Conservation (phyloP, 2,888 invertebrate species). For the Mimachlamys varia region DNA sequence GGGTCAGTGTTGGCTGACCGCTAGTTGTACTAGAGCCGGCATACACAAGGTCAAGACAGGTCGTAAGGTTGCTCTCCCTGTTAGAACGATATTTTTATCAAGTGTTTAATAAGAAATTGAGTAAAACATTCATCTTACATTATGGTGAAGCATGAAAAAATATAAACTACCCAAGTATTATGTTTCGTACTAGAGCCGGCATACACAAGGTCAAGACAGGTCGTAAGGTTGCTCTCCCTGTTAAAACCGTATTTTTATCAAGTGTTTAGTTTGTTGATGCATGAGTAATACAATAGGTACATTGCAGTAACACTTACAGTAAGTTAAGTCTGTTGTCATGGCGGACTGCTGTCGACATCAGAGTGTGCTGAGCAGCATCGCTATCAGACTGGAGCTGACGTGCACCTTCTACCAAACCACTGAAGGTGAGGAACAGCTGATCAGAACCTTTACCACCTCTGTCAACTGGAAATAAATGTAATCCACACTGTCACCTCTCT, state of each 20-base stretch:
- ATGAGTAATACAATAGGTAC: too few relatives aligned
- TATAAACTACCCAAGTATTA: too few relatives aligned
- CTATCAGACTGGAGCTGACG: conserved; percentile 59
- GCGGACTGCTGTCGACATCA: conserved; percentile 53
- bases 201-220: conserved; percentile 69
- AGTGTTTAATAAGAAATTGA: too few relatives aligned
- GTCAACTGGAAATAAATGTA: conserved; percentile 36
- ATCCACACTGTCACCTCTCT: conserved; percentile 48
- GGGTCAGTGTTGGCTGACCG: conserved; percentile 73
- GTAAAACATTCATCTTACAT: too few relatives aligned
- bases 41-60: conserved; percentile 69
- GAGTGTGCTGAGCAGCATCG: conserved; percentile 51
- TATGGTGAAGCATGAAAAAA: too few relatives aligned
- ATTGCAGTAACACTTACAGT: conserved; percentile 62
- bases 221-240: conserved; percentile 64
- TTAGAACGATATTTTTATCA: conserved; percentile 11
- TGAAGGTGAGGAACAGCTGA: conserved; percentile 71
- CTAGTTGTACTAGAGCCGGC: conserved; percentile 69
- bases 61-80: conserved; percentile 64
- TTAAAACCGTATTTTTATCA: conserved; percentile 26
- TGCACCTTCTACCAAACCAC: conserved; percentile 66
- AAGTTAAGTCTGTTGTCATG: conserved; percentile 62
- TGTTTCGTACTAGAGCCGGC: conserved; percentile 71
- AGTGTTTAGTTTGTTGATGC: too few relatives aligned
- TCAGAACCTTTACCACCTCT: conserved; percentile 48